Evolutionary conservation across 2,797 vertebrate genomes (phyloP).

Genomic region (Cryptoblepharus egeriae): DNA sequence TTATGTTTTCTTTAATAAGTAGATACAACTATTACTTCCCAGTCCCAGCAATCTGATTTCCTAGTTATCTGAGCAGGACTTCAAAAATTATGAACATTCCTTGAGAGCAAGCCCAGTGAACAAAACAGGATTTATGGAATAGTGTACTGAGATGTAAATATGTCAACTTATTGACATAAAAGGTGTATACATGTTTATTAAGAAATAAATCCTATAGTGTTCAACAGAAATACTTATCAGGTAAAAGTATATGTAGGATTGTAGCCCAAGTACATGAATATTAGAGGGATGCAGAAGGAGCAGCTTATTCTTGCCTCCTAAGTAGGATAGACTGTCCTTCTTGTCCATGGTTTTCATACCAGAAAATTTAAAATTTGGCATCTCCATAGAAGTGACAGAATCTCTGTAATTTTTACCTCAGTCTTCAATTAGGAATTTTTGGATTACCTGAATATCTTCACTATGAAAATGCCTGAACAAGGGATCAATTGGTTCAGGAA

Average conservation of each 20-base stretch:
- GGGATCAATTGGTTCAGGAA: slow-evolving; percentile 92
- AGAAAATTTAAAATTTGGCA: neutral
- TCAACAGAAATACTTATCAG: too few species aligned
- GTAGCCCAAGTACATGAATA: too few species aligned
- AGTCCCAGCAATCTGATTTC: neutral
- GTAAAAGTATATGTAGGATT: too few species aligned
- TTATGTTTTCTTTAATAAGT: neutral
- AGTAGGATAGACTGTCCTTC: neutral
- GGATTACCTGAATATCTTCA: slow-evolving; percentile 90
- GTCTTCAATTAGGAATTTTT: neutral
- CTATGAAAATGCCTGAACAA: slow-evolving; percentile 93
- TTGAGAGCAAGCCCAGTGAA: too few species aligned
- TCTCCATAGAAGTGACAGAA: neutral
- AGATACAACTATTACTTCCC: neutral
- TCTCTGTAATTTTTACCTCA: too few species aligned
- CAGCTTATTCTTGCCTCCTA: neutral
- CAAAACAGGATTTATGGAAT: too few species aligned
- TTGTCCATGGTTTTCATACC: neutral
- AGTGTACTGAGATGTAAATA: neutral
- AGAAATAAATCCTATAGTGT: too few species aligned
- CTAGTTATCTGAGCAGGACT: neutral
- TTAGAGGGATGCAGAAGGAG: neutral
- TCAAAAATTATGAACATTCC: too few species aligned
- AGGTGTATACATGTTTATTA: neutral
- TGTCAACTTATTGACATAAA: too few species aligned